Base-by-base conservation (phyloP, 1,140 invertebrate genomes). In the Drosophila ohnishii region DNA sequence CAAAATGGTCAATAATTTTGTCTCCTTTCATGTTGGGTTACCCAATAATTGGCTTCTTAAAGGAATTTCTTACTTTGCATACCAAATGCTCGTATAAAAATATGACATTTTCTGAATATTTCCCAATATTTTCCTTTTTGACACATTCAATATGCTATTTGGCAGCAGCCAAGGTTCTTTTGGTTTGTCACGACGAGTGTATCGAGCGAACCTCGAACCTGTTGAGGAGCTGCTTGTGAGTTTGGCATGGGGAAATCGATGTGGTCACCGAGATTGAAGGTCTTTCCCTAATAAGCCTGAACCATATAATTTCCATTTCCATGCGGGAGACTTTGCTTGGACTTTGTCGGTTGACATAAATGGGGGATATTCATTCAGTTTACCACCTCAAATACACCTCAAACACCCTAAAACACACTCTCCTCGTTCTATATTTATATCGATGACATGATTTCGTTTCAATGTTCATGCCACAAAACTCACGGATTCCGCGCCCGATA, bases 401-500 rank as follows among this genome's bases (percentile, higher is more conserved):
- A 51, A 55, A 40, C 34, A 39, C 37, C 47, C 34, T 35, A 47
- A 65, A 44, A 59, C 35, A 71, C 34, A 55, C 34, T 55, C 51
- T 56, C 48, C 47, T 55, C 44, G 74, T 53, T 78, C 75, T 78
- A 71, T 78, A 78, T 78, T 78, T 78, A 78, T 78, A 78, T 78
- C 67, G 75, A 78, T 78, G 76, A 78, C 76, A 78, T 78, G 76
- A 78, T 78, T 78, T 78, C 67, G 72, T 78, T 78, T 78, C 76
- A 78, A 78, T 78, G 70, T 73, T 78, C 76, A 78, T 78, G 76
- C 76, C 75, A 78, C 76, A 78, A 78, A 72, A 78, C 75, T 72
- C 75, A 78, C 66, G 75, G 75, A 78, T 78, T 78, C 76, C 75
- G 51, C 66, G 37, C 60, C 53, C 67, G 76, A 78, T 78, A 78